These are phyloP conservation scores for Maccullochella peelii DNA, from an alignment of 2,113 vertebrate species.

Conservation along the genomic window DNA sequence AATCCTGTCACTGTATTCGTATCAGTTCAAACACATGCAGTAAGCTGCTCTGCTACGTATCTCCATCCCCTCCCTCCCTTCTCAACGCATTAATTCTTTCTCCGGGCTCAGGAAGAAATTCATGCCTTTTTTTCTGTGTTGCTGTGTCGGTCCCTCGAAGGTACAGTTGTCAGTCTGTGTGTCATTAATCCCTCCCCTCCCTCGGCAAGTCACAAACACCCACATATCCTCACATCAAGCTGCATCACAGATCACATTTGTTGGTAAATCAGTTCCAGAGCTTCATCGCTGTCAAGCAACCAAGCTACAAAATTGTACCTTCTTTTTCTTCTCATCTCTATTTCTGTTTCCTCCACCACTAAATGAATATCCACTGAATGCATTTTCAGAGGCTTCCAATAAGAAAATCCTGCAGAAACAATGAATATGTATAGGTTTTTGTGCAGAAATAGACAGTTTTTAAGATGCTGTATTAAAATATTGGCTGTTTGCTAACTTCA, in stretches of 20 bases:
- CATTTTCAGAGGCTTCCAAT: background rate
- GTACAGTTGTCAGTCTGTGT: constrained; percentile 59
- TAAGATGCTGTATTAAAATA: constrained; percentile 1
- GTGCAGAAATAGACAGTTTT: background rate
- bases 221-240: constrained; percentile 56
- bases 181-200: constrained; percentile 65
- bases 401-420: background rate
- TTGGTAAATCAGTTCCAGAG: constrained; percentile 49
- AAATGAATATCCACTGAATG: background rate
- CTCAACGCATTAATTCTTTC: constrained; percentile 19
- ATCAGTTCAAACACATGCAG: constrained; percentile 15
- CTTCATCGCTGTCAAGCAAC: constrained; percentile 33
- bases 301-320: constrained; percentile 2
- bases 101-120: constrained; percentile 20
- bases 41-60: constrained; percentile 15
- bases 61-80: constrained; percentile 19
- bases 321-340: background rate
- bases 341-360: background rate
- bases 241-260: constrained; percentile 62
- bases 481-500: background rate
- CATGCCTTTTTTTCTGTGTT: constrained; percentile 20
- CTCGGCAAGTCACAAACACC: constrained; percentile 52
- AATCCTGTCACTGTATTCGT: constrained; percentile 1
- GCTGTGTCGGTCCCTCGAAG: constrained; percentile 27
- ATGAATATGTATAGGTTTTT: background rate